phyloP scores from a whole-genome alignment of 2,797 vertebrate genomes.

The Hozukius guyotensis region DNA sequence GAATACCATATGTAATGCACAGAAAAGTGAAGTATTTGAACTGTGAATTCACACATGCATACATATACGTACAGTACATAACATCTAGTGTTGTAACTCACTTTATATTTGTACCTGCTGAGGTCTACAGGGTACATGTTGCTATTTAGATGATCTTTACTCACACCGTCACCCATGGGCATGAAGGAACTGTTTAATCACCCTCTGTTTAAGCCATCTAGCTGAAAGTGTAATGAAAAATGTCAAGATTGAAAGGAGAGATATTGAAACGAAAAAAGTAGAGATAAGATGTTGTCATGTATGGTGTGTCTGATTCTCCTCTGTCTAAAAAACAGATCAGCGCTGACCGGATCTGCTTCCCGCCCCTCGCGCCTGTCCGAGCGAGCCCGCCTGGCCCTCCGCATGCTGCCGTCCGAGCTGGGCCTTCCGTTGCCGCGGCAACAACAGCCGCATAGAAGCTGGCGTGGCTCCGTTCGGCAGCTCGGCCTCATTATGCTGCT shows the following conservation, averaged over 20 bases:
- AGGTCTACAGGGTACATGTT: neutral
- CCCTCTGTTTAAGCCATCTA: neutral
- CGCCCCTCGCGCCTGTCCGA: constrained; percentile 47
- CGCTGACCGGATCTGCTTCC: constrained; percentile 13
- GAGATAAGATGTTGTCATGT: neutral
- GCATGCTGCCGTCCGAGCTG: constrained; percentile 84
- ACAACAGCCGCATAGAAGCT: constrained; percentile 65
- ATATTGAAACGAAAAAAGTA: neutral
- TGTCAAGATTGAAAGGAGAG: neutral
- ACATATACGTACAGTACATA: neutral
- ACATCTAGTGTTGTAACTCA: neutral
- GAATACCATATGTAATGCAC: constrained; percentile 12
- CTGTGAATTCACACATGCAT: neutral
- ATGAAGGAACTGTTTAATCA: neutral
- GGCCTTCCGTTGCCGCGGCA: constrained; percentile 72
- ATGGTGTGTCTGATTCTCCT: neutral
- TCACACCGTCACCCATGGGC: neutral
- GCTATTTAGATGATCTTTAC: neutral
- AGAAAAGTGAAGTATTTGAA: constrained; percentile 1
- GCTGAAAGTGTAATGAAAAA: neutral
- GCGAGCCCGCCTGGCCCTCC: constrained; percentile 73
- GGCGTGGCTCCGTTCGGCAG: constrained; percentile 70
- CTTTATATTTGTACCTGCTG: neutral
- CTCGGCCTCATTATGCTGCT: constrained; percentile 86
- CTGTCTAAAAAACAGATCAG: constrained; percentile 46